Evolutionary conservation across 1,140 invertebrate species (phyloP), one percentile per base, ranked within the genome.

Genomic region (Lethocerus indicus): DNA sequence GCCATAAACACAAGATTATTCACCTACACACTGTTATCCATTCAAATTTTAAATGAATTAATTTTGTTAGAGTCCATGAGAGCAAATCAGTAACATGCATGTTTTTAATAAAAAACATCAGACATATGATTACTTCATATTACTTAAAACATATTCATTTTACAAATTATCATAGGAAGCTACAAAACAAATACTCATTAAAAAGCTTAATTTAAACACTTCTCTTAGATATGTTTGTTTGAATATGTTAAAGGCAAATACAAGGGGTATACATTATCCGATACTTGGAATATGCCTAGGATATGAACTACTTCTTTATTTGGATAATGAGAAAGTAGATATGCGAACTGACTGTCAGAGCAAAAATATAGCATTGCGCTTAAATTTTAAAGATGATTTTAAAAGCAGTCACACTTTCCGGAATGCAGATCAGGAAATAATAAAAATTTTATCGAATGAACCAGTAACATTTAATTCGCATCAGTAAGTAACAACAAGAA

Each of bases 261-360:
- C 79, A 14, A 63, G 69, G 3, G 80, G 78, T 13, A 74, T 76
- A 48, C 80, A 79, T 59, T 89, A 89, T 61, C 88, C 89, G 0
- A 63, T 93, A 27, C 83, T 87, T 70, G 88, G 84, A 2, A 89
- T 82, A 6, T 94, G 90, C 61, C 67, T 90, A 2, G 89, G 89
- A 37, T 90, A 91, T 64, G 83, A 94, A 61, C 61, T 88, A 23
- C 60, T 94, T 18, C 23, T 56, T 18, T 46, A 52, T 41, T 26
- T 54, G 4, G 39, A 35, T 18, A 45, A 41, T 20, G 24, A 47
- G 3, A 47, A 50, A 28, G 50, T 44, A 28, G 47, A 51, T 16
- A 29, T 53, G 23, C 24, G 42, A 29, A 44, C 24, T 20, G 13
- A 18, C 13, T 56, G 54, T 40, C 40, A 49, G 25, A 20, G 40